Percentiles rank a stretch among this genome's conserved stretches.
These are phyloP conservation scores for Hydrozoanthus gracilis DNA, from an alignment of 92 coral and sea anemone species.

Conservation along the genomic window DNA sequence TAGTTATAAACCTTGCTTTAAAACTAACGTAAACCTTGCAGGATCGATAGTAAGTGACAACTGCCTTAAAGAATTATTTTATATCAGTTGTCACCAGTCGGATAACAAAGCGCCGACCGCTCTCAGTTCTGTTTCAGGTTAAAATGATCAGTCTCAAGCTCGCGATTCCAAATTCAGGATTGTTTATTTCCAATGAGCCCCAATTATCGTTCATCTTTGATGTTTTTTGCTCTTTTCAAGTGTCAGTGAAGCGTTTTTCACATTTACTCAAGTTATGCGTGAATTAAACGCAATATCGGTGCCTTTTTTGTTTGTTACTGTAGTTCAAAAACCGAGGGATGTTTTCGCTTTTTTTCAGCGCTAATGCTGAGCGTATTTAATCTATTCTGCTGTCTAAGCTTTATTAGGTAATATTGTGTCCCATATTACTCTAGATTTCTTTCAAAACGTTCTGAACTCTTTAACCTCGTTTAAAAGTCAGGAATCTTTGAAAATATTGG, in stretches of 20 bases:
- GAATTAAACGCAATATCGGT: background rate
- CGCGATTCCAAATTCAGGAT: too few relatives aligned
- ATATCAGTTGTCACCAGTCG: too few relatives aligned
- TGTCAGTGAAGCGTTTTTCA: background rate
- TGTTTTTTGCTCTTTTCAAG: too few relatives aligned
- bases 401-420: slow-evolving; percentile 17
- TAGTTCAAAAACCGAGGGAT: background rate
- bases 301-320: background rate
- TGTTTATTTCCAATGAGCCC: too few relatives aligned
- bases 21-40: too few relatives aligned
- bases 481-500: background rate
- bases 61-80: too few relatives aligned
- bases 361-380: background rate
- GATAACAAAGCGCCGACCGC: too few relatives aligned
- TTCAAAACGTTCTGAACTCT: slow-evolving; percentile 14
- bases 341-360: slow-evolving; percentile 37
- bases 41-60: too few relatives aligned
- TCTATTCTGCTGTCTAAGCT: background rate
- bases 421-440: background rate
- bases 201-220: too few relatives aligned
- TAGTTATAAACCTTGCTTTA: too few relatives aligned
- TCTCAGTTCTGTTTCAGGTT: too few relatives aligned
- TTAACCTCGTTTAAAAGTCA: slow-evolving; percentile 39
- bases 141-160: too few relatives aligned
- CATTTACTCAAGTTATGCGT: background rate